Base-by-base conservation (phyloP, 1,140 invertebrate genomes). In the Drosophila busckii region DNA sequence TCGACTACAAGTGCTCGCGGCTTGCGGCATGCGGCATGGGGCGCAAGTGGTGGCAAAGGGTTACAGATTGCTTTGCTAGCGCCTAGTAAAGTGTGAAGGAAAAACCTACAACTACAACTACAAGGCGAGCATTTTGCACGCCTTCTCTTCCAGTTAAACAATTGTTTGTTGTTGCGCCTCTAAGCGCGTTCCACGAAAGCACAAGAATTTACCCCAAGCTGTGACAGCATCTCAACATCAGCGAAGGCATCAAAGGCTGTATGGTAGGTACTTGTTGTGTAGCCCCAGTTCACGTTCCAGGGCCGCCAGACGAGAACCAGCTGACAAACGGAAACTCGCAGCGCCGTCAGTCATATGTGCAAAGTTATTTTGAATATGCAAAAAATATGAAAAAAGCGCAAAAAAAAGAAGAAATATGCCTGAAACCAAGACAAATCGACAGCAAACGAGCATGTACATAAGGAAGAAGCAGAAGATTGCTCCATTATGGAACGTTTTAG, bases 281-380 rank as follows among this genome's bases (percentile, higher is more conserved):
- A 29, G 41, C 55, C 8, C 5, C 16, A 29, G 40, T 52, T 19
- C 20, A 49, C 19, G 12, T 23, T 29, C 15, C 46, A 28, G 9
- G 9, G 15, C 25, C n/a, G 13, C 6, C 42, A 52, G 45, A 63
- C 16, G 29, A 20, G 29, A 66, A 67, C 58, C 73, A 80, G 73
- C 73, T 80, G 73, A 80, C 73, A 56, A 80, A 73, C 73, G 73
- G 73, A 80, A 80, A 80, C 56, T 63, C 53, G 55, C 56, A 71
- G 62, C 62, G 62, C 63, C 63, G 73, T 70, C 73, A 68, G 68
- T 78, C 71, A 78, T 80, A 59, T 70, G 73, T 41, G 58, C 53
- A 67, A 73, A 80, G 75, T 68, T 80, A 80, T 80, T 80, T 73
- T 80, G 68, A 80, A 80, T 80, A 80, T 80, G 73, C 73, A 80